A percentile compares a stretch with the other conserved stretches of the same genome.
phyloP scores from a whole-genome alignment of 2,797 vertebrate species.

The Chromis chromis region DNA sequence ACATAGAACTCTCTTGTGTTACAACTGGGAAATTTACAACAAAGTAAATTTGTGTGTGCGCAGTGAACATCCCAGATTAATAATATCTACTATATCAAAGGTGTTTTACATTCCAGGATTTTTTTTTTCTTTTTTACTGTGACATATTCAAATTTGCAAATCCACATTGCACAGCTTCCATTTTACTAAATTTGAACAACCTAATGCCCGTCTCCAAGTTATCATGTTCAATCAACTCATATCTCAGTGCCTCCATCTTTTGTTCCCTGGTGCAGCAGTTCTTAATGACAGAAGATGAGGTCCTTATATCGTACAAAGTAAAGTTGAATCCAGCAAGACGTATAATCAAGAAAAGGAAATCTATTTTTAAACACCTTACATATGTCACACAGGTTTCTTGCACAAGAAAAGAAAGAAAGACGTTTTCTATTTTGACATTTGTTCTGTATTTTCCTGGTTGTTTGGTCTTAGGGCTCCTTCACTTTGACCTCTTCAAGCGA shows the following conservation, averaged over 20 bases:
- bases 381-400: too few species aligned
- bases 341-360: background rate
- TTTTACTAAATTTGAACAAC: slow-evolving; percentile 7
- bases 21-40: too few species aligned
- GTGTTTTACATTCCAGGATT: background rate
- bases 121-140: background rate
- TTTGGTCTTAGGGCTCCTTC: background rate
- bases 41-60: background rate
- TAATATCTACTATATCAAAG: background rate
- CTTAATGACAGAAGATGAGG: background rate
- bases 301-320: background rate
- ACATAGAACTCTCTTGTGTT: background rate
- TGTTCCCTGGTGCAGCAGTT: background rate
- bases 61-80: background rate
- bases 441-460: background rate
- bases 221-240: background rate
- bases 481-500: background rate
- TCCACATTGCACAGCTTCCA: background rate
- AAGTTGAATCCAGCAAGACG: background rate
- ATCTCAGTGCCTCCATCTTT: background rate
- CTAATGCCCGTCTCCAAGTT: background rate
- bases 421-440: background rate
- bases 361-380: too few species aligned
- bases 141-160: background rate
- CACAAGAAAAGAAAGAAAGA: too few species aligned